Evolutionary conservation across 2,797 vertebrate species (phyloP), one percentile per base, ranked within the genome.

Genomic region (Argyrosomus regius): DNA sequence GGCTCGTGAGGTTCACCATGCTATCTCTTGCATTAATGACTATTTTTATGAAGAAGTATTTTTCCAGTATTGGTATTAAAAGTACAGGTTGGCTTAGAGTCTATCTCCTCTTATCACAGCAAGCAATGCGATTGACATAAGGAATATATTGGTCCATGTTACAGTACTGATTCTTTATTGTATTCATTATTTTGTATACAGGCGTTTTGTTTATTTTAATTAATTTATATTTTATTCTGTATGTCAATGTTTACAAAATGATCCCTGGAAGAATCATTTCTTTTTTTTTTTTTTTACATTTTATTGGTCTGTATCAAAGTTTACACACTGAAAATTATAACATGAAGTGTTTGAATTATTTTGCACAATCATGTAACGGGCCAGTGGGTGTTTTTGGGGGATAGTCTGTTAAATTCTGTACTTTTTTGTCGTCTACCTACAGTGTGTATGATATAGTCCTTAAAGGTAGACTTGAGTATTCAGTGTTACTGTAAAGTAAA

Each of bases 11-110:
- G 80, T 64, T 75, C 78, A 78, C 78, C 79, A 62, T 45, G 63
- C 71, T 82, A 61, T 85, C 85, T 81, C 81, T 82, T 75, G 79
- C 89, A 89, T 91, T 78, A 81, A 92, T 91, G 80, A 91, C 90
- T 94, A 93, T 95, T 95, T 94, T 95, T 92, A 91, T 95, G 92
- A 92, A 92, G 89, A 95, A 91, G 78, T 94, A 95, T 95, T 94
- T 94, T 94, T 94, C 83, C 93, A 95, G 86, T 90, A 66, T 88
- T 87, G 91, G 87, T 94, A 91, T 73, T 86, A 85, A 92, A 91
- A 91, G 87, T 88, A 87, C 89, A 91, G 87, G 80, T 88, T 85
- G 81, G 78, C 73, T 67, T 53, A 81, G 64, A 85, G 77, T 68
- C 52, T 81, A 78, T 87, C 79, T 78, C 77, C 84, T 89, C 77